Evolutionary conservation across 2,797 vertebrate species (phyloP), one percentile per base, ranked within the genome.

Genomic region (Gallinago solitaria): DNA sequence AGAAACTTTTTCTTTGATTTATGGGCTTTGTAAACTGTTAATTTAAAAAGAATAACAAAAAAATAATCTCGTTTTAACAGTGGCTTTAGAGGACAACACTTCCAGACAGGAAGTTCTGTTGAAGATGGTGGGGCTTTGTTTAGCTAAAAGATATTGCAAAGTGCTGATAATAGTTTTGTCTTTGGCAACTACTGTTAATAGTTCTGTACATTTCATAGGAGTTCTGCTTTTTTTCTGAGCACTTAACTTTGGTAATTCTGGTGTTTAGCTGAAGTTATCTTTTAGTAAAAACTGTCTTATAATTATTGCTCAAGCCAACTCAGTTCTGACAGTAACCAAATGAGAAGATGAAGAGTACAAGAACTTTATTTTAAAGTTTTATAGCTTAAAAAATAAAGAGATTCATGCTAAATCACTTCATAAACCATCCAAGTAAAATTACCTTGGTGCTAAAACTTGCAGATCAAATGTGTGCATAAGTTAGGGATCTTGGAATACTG

Each of bases 251-350:
- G 73, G 76, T 80, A 93, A 86, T 88, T 94, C 50, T 87, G 24
- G 16, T 90, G 43, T 82, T 95, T 81, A 86, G 23, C 19, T 95
- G 57, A 84, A 93, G 87, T 70, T 77, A 83, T 61, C 61, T 91
- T 95, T 95, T 48, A 93, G 60, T 93, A 94, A 92, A 92, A 96
- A 86, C 28, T 67, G 43, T 81, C 76, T 76, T 93, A 76, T 84
- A 96, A 96, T 93, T 96, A 73, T 74, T 95, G 28, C 14, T 88
- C 20, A 73, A 91, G 60, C 23, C 25, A 82, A 8, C 20, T 37
- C 35, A 35, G 16, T 43, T 14, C 41, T 80, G 37, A 65, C 35
- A 32, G 9, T 35, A 76, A 5, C 9, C 25, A 86, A 32, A 78
- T 45, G 11, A 63, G 91, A 85, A 87, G 4, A 83, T 15, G 13